Evolutionary conservation across 2,797 vertebrate genomes (phyloP).

Genomic region (Psittacula echo): DNA sequence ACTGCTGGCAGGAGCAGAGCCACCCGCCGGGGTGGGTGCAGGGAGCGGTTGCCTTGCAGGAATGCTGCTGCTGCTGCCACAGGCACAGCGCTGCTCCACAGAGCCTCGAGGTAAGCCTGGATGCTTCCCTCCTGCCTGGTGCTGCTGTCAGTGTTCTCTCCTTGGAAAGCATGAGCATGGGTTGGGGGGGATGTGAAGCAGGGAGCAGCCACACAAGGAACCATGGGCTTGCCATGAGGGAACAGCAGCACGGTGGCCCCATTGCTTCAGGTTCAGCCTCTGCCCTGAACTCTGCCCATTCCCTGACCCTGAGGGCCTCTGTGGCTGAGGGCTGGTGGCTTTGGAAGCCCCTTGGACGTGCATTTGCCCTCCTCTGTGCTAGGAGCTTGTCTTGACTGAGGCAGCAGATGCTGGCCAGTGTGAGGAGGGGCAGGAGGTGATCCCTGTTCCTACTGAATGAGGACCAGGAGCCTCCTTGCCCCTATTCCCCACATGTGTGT

Average conservation of each 20-base stretch:
- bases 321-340: neutral
- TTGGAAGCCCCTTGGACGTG: neutral
- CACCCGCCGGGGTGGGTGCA: neutral
- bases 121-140: neutral
- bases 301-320: neutral
- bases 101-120: neutral
- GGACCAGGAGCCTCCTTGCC: neutral
- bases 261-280: neutral
- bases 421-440: neutral
- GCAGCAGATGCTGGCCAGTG: rapidly evolving
- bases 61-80: neutral
- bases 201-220: neutral
- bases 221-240: neutral
- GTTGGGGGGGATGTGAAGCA: rapidly evolving
- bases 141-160: rapidly evolving
- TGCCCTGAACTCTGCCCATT: neutral
- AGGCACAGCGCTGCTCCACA: rapidly evolving
- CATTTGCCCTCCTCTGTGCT: neutral
- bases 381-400: neutral
- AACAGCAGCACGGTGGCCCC: rapidly evolving
- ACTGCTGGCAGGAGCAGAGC: slow-evolving; percentile 26
- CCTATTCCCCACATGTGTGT: rapidly evolving
- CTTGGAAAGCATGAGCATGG: neutral
- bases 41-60: neutral
- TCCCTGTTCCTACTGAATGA: rapidly evolving